A percentile compares a stretch with the other conserved stretches of the same genome.
Evolutionary conservation across 2,113 vertebrate genomes (phyloP).

Genomic region (Urocitellus parryii): DNA sequence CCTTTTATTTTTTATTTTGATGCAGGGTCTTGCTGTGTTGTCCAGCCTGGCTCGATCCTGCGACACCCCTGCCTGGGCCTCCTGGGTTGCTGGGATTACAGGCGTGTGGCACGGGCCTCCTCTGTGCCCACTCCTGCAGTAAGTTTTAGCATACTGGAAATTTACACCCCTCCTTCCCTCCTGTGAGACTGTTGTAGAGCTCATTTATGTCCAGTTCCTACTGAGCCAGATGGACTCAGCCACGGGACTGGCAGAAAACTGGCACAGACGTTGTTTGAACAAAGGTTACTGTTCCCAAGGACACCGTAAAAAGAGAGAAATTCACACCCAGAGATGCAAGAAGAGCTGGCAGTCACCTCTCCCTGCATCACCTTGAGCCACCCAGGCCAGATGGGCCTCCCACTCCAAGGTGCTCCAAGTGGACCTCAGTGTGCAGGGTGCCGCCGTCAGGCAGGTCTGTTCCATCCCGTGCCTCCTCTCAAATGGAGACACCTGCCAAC

Average conservation of each 20-base stretch:
- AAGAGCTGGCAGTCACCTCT: neutral
- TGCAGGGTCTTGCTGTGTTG: no score
- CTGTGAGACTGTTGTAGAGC: neutral
- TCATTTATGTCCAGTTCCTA: neutral
- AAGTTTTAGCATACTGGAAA: neutral
- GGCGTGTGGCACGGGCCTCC: no score
- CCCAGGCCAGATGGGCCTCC: neutral
- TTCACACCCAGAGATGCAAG: neutral
- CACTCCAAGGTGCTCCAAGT: neutral
- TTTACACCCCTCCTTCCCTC: neutral
- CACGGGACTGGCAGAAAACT: neutral
- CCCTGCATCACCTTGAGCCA: neutral
- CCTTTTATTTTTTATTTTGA: no score
- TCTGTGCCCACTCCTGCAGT: neutral
- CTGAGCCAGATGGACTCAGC: neutral
- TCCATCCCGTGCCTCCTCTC: neutral
- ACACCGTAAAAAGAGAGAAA: neutral
- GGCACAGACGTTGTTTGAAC: neutral
- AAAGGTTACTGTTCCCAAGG: neutral
- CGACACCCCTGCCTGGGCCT: no score
- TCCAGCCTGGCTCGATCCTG: no score
- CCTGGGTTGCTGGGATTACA: no score
- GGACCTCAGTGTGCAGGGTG: no score
- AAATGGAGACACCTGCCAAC: no score
- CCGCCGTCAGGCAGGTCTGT: no score